Conservation (phyloP, 23 tunicate species). For the Clavelina lepadiformis region DNA sequence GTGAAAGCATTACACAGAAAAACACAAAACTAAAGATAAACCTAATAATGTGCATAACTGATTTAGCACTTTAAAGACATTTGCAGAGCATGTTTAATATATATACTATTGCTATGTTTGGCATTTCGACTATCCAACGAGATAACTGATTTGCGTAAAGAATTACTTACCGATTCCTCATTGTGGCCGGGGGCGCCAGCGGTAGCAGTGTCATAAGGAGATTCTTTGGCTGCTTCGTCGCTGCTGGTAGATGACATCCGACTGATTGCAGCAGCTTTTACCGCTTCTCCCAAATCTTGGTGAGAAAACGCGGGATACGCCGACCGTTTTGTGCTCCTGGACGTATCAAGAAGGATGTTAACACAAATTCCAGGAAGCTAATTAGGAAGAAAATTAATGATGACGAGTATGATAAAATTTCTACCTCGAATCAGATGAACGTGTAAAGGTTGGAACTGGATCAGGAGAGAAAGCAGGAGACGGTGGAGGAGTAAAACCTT, state of each 20-base stretch:
- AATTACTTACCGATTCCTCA: conserved; percentile 18
- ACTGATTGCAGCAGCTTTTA: conserved; percentile 27
- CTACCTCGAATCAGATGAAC: conserved; percentile 7
- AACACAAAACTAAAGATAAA: no score
- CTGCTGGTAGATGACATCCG: conserved; percentile 54
- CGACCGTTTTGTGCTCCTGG: conserved; percentile 2
- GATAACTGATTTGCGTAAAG: no score
- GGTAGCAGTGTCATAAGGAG: conserved; percentile 24
- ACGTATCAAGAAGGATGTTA: no score
- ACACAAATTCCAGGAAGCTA: no score
- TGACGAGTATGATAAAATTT: no score
- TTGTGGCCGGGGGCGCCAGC: neutral
- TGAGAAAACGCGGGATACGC: conserved; percentile 41
- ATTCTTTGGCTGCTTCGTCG: conserved; percentile 17
- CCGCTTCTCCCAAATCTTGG: conserved; percentile 69
- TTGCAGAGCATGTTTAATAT: no score
- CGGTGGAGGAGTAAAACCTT: conserved; percentile 58
- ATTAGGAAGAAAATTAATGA: no score
- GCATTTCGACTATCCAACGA: no score
- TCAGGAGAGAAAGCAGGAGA: conserved; percentile 15
- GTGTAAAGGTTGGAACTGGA: neutral
- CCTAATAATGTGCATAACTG: no score
- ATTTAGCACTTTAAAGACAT: no score
- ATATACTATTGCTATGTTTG: no score
- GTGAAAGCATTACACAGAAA: no score